Percentiles rank a stretch among this genome's conserved stretches.
These are phyloP conservation scores for Cotesia vestalis DNA, from an alignment of 1,140 invertebrate genomes.

Conservation along the genomic window DNA sequence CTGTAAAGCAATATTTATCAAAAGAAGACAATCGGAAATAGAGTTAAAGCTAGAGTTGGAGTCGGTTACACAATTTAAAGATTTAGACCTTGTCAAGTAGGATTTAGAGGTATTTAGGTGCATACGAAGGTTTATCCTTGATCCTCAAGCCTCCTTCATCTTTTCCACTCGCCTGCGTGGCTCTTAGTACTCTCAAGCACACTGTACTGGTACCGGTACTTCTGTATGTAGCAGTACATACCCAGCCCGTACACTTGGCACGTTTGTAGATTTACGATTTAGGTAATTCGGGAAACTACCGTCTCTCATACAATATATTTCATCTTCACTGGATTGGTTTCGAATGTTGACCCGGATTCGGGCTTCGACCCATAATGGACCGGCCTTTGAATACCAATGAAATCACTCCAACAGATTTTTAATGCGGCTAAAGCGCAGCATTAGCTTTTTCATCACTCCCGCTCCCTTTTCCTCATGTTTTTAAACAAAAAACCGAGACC, in stretches of 20 bases:
- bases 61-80: not conserved
- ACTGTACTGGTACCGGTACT: not conserved
- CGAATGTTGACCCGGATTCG: constrained; percentile 24
- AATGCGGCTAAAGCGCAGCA: too few species aligned
- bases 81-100: not conserved
- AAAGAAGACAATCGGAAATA: not conserved
- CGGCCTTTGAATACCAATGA: not conserved
- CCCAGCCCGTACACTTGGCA: constrained; percentile 26
- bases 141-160: constrained; percentile 11
- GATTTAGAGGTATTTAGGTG: not conserved
- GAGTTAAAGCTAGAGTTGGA: not conserved
- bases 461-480: too few species aligned
- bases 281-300: constrained; percentile 29
- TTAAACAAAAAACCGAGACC: not conserved
- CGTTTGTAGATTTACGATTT: constrained; percentile 36
- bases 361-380: too few species aligned
- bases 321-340: constrained; percentile 22
- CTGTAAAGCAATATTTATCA: too few species aligned
- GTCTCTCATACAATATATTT: constrained; percentile 31
- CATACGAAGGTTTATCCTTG: constrained; percentile 6
- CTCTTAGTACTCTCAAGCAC: not conserved
- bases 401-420: not conserved
- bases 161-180: constrained; percentile 17
- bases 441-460: too few species aligned
- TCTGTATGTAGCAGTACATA: too few species aligned